These are phyloP conservation scores for Drosophila grimshawi DNA, from an alignment of 1,140 invertebrate genomes.

Conservation along the genomic window DNA sequence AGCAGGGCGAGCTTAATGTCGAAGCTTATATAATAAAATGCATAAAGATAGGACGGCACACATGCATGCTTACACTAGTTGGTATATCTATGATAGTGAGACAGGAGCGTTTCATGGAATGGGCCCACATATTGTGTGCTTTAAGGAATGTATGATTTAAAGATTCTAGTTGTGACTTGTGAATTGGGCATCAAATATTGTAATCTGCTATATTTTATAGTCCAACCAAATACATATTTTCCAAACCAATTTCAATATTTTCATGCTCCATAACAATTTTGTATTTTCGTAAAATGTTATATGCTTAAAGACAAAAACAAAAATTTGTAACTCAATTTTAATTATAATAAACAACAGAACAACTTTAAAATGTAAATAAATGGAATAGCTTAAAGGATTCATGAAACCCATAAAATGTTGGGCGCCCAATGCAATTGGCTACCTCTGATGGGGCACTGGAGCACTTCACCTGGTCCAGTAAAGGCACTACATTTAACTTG, in stretches of 20 bases:
- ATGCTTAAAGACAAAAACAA: too few species aligned
- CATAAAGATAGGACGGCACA: conserved; percentile 32
- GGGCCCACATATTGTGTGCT: not conserved
- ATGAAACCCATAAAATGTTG: not conserved
- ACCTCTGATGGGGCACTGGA: not conserved
- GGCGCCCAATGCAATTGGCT: conserved; percentile 7
- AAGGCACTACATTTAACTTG: conserved; percentile 54
- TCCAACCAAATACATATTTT: not conserved
- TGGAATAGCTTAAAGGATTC: not conserved
- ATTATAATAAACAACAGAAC: not conserved
- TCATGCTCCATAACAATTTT: too few species aligned
- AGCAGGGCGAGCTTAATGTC: conserved; percentile 28
- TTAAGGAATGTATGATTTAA: not conserved
- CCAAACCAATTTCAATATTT: too few species aligned
- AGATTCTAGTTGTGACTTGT: too few species aligned
- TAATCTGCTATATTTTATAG: not conserved
- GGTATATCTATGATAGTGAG: not conserved
- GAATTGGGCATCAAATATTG: too few species aligned
- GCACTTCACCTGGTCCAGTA: conserved; percentile 6
- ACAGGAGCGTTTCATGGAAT: conserved; percentile 21
- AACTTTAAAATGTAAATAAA: too few species aligned
- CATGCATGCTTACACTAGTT: conserved; percentile 3
- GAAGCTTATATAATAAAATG: conserved; percentile 54
- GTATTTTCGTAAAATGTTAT: too few species aligned
- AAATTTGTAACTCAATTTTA: not conserved